Evolutionary conservation across 1,140 invertebrate genomes (phyloP), one percentile per base, ranked within the genome.

Genomic region (Drosophila novamexicana): DNA sequence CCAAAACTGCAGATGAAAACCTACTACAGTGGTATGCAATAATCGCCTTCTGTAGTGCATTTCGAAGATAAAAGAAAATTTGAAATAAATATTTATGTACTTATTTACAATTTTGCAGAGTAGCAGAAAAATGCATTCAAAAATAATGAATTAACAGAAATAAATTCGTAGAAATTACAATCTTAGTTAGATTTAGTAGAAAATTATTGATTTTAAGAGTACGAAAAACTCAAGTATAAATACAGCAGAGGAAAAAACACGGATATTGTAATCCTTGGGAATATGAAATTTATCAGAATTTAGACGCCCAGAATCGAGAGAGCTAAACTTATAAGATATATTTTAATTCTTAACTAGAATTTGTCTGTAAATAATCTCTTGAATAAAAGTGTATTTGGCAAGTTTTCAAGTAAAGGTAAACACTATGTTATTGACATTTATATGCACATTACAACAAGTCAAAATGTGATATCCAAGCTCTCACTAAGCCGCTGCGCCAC

Each of bases 1-100:
- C 77, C 59, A 84, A 79, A 73, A 16, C 32, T 75, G 56, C 69
- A 68, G 50, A 22, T 44, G 65, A 59, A 59, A 49, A 45, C 8
- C 22, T 39, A 64, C 22, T 39, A 64, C 59, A 42, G 70, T 83
- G 70, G 70, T 44, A 42, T 54, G 12, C 34, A 37, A 36, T 14
- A 36, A 8, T n/a, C 9, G 12, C 7, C 7, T 47, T 47, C 7
- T 9, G 2, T 10, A 10, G 18, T 22, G 9, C 16, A 47, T 9
- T 47, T 9, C n/a, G 18, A 14, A 47, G 16, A 6, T 5, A 18
- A 7, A 9, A 8, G 9, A 18, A 47, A 47, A 42, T 9, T 53
- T 34, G 6, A 39, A 9, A 12, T 16, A 9, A 58, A 32, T 2
- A 29, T 7, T 7, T 7, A 44, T 44, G 5, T 4, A 29, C 3